phyloP scores from a whole-genome alignment of 1,140 invertebrate genomes.

The Oedothorax gibbosus region DNA sequence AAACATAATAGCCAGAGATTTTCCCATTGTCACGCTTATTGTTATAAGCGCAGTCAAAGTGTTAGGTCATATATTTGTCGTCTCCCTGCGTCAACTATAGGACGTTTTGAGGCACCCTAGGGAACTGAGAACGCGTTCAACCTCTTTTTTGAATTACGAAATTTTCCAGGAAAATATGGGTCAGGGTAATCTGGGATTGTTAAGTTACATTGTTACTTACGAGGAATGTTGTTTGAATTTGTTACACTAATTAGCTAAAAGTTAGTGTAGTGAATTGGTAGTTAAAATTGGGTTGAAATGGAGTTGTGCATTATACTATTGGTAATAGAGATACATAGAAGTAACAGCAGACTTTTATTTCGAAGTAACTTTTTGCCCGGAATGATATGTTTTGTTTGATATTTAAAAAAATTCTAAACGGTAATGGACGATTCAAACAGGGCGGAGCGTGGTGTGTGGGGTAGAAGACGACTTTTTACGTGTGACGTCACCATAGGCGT shows the following conservation, averaged over 20 bases:
- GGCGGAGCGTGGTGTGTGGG: too few species aligned
- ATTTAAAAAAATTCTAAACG: too few species aligned
- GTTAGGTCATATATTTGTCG: slow-evolving; percentile 23
- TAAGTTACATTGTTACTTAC: too few species aligned
- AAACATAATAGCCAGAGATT: neutral
- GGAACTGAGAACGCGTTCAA: neutral
- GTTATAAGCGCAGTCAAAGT: neutral
- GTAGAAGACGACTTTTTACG: too few species aligned
- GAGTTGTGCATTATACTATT: too few species aligned
- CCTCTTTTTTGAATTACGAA: slow-evolving; percentile 11
- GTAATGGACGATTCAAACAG: too few species aligned
- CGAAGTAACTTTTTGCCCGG: neutral
- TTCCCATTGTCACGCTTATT: slow-evolving; percentile 7
- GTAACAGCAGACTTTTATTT: neutral
- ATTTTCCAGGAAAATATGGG: slow-evolving; percentile 21
- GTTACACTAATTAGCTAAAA: too few species aligned
- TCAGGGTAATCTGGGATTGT: neutral
- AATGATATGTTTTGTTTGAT: neutral
- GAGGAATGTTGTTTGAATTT: too few species aligned
- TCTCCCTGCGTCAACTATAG: slow-evolving; percentile 20
- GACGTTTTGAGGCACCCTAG: slow-evolving; percentile 22
- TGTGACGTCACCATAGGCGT: too few species aligned
- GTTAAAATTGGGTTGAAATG: too few species aligned
- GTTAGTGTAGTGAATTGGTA: too few species aligned
- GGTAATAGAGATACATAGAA: too few species aligned